Base-by-base conservation (phyloP, 2,113 vertebrate genomes). In the Eretmochelys imbricata region DNA sequence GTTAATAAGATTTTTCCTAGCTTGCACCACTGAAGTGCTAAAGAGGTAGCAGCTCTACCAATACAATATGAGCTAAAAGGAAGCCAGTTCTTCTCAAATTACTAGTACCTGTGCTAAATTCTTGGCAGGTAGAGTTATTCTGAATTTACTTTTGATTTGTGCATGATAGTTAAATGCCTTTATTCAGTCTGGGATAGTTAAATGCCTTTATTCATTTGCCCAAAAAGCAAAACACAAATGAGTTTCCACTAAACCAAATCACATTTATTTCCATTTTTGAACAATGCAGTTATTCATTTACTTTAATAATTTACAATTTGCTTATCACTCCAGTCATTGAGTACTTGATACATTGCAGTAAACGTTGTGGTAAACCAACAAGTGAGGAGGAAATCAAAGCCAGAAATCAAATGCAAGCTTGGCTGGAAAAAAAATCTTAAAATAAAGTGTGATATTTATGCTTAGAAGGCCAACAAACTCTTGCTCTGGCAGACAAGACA, bases 241-340 rank as follows among this genome's bases (percentile, higher is more conserved):
- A 89, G 17, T 31, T 82, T 96, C 78, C 81, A 89, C 54, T 89
- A 62, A 13, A 91, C 57, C 88, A 91, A 94, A 94, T 82, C 78
- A 12, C 50, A 84, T 89, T 96, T 93, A 50, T 42, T 91, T 62
- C 19, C 53, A 20, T 50, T 38, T 75, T 3, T 76, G 38, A 88
- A 50, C n/a, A 93, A 59, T 92, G 51, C 48, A 93, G 48, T 94
- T 89, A 90, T 88, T 92, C 1, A 75, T 96, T 94, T 94, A 90
- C 55, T 88, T 96, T 91, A 96, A 97, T 94, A 96, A 94, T 95
- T 96, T 87, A 96, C 31, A 82, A 7, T 96, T 93, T 90, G 84
- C 57, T 53, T 84, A 88, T 89, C 6, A 0, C 65, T 51, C 54
- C 84, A 79, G 49, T 48, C 95, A 81, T 10, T 17, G 38, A 93